Evolutionary conservation across 2,888 invertebrate species (phyloP).

Genomic region (Xylophagus ater): DNA sequence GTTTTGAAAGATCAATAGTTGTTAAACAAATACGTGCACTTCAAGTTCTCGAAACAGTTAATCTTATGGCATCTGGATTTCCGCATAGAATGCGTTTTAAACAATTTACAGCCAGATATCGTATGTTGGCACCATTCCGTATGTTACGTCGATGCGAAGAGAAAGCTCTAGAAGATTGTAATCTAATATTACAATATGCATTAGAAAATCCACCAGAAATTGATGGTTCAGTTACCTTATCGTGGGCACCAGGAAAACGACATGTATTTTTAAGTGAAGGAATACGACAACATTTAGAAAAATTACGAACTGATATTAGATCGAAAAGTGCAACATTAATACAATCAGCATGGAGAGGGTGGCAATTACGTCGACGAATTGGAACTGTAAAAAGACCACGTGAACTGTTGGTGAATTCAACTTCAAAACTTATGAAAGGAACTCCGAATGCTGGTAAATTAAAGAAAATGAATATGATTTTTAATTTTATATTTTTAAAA

Average conservation of each 20-base stretch:
- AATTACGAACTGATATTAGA: slow-evolving; percentile 63
- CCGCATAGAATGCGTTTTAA: slow-evolving; percentile 93
- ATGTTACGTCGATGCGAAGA: slow-evolving; percentile 53
- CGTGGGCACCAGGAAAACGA: slow-evolving; percentile 85
- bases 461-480: not conserved
- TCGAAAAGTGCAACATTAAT: slow-evolving; percentile 72
- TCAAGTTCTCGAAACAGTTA: slow-evolving; percentile 87
- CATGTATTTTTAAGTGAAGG: slow-evolving; percentile 93
- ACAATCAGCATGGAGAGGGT: slow-evolving; percentile 76
- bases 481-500: slow-evolving; percentile 19
- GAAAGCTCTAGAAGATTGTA: slow-evolving; percentile 64
- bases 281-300: slow-evolving; percentile 80
- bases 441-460: slow-evolving; percentile 28
- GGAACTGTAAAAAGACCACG: slow-evolving; percentile 38
- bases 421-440: slow-evolving; percentile 26
- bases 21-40: slow-evolving; percentile 82
- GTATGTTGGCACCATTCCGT: slow-evolving; percentile 71
- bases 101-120: slow-evolving; percentile 78
- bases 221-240: slow-evolving; percentile 53
- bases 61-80: slow-evolving; percentile 89
- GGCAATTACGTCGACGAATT: slow-evolving; percentile 58
- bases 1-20: slow-evolving; percentile 74
- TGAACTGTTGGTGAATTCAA: slow-evolving; percentile 21
- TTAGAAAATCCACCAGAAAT: slow-evolving; percentile 48
- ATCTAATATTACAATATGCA: slow-evolving; percentile 61